These are phyloP conservation scores for Drepana arcuata DNA, from an alignment of 1,140 invertebrate species.

Conservation along the genomic window DNA sequence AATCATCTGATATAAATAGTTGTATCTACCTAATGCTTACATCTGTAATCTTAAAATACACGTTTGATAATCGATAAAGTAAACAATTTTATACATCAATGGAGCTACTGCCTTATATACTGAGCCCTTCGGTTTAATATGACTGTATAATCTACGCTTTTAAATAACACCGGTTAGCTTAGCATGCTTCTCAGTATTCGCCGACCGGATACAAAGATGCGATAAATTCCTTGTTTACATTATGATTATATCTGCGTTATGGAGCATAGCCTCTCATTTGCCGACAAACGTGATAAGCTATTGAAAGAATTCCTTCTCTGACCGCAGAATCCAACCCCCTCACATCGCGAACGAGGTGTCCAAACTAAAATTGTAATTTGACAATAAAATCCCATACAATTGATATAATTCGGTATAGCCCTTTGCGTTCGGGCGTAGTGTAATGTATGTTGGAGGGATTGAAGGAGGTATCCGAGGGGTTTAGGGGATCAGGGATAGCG, in stretches of 20 bases:
- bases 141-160: slow-evolving; percentile 25
- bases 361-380: slow-evolving; percentile 57
- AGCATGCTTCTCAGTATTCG: slow-evolving; percentile 36
- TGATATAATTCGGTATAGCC: slow-evolving; percentile 63
- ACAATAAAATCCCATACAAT: slow-evolving; percentile 55
- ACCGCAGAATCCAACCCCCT: slow-evolving; percentile 18
- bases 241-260: slow-evolving; percentile 12
- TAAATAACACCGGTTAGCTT: slow-evolving; percentile 19
- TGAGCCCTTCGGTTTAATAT: slow-evolving; percentile 31
- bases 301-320: too few species aligned
- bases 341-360: slow-evolving; percentile 32
- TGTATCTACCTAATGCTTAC: slow-evolving; percentile 14
- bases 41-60: slow-evolving; percentile 23
- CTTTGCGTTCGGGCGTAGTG: slow-evolving; percentile 45
- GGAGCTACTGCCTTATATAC: slow-evolving; percentile 12
- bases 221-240: slow-evolving; percentile 27
- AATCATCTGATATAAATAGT: slow-evolving; percentile 24
- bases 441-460: slow-evolving; percentile 49
- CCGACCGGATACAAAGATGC: slow-evolving; percentile 27
- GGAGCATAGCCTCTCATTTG: slow-evolving; percentile 7
- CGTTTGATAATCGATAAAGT: slow-evolving; percentile 33
- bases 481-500: slow-evolving; percentile 49
- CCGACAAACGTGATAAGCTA: too few species aligned
- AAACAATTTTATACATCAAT: slow-evolving; percentile 34
- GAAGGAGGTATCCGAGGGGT: slow-evolving; percentile 36